phyloP scores from a whole-genome alignment of 1,140 invertebrate genomes.

The Eulimnadia texana region DNA sequence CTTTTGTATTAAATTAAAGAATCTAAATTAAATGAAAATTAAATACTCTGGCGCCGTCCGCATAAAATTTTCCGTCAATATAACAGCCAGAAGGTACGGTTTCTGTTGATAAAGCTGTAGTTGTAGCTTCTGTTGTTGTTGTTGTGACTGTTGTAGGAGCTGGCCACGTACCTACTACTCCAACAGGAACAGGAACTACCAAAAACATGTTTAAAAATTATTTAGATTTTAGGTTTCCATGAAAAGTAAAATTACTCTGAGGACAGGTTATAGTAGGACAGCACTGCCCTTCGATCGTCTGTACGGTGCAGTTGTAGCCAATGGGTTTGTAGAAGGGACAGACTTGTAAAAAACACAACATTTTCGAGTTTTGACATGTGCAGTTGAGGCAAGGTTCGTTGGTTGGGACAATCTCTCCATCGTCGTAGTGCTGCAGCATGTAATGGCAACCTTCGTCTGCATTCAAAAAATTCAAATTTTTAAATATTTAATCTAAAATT shows the following conservation, averaged over 20 bases:
- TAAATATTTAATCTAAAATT: too few species aligned
- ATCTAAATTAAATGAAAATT: neutral
- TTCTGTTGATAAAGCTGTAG: neutral
- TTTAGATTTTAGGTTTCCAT: too few species aligned
- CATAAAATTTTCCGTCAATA: conserved; percentile 65
- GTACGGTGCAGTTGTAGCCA: conserved; percentile 73
- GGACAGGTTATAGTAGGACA: conserved; percentile 84
- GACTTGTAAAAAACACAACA: conserved; percentile 84
- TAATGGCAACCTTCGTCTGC: conserved; percentile 84
- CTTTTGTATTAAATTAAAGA: too few species aligned
- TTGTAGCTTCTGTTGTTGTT: neutral
- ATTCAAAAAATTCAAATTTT: too few species aligned
- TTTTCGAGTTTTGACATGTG: conserved; percentile 82
- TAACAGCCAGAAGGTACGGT: conserved; percentile 46
- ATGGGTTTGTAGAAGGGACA: conserved; percentile 86
- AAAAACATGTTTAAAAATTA: too few species aligned
- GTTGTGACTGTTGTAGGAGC: neutral
- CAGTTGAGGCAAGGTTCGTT: conserved; percentile 91
- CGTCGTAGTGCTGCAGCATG: conserved; percentile 80
- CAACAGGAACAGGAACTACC: neutral
- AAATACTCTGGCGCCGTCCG: conserved; percentile 64
- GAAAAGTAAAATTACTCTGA: conserved; percentile 64
- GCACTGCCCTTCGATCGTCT: conserved; percentile 77
- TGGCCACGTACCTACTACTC: too few species aligned
- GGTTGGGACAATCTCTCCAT: conserved; percentile 80